Conservation (phyloP, 2,888 invertebrate genomes). For the Bedellia somnulentella region DNA sequence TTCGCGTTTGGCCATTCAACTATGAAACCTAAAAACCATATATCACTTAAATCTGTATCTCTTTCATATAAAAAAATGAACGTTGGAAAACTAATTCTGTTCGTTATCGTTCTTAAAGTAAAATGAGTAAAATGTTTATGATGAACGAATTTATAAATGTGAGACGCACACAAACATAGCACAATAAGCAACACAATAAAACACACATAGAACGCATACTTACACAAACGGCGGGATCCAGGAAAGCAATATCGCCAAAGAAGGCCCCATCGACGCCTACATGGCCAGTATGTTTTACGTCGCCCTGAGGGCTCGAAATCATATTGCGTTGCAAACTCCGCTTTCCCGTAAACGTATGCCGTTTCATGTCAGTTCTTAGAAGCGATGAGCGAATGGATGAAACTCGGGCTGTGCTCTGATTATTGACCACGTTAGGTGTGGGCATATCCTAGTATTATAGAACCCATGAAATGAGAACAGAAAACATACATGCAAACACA, state of each 20-base stretch:
- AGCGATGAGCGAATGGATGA: slow-evolving; percentile 30
- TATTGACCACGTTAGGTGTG: background rate
- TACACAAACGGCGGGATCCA: slow-evolving; percentile 43
- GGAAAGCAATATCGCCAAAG: slow-evolving; percentile 87
- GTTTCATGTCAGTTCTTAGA: slow-evolving; percentile 52
- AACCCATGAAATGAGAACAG: background rate
- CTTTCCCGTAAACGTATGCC: slow-evolving; percentile 54
- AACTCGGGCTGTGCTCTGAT: slow-evolving; percentile 1
- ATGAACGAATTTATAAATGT: no score
- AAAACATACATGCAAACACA: background rate
- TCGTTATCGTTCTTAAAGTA: no score
- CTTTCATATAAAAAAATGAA: no score
- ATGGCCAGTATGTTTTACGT: slow-evolving; percentile 93
- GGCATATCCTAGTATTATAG: background rate
- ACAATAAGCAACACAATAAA: no score
- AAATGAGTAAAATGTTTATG: no score
- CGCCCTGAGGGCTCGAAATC: slow-evolving; percentile 97
- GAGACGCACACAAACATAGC: no score
- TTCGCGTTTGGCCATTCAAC: no score
- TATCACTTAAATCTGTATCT: no score
- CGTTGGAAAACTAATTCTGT: no score
- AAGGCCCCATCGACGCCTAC: slow-evolving; percentile 96
- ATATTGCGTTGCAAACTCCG: slow-evolving; percentile 82
- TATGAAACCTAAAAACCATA: no score
- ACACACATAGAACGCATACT: no score